phyloP scores from a whole-genome alignment of 2,797 vertebrate species.

The Hypotaenidia philippensis region DNA sequence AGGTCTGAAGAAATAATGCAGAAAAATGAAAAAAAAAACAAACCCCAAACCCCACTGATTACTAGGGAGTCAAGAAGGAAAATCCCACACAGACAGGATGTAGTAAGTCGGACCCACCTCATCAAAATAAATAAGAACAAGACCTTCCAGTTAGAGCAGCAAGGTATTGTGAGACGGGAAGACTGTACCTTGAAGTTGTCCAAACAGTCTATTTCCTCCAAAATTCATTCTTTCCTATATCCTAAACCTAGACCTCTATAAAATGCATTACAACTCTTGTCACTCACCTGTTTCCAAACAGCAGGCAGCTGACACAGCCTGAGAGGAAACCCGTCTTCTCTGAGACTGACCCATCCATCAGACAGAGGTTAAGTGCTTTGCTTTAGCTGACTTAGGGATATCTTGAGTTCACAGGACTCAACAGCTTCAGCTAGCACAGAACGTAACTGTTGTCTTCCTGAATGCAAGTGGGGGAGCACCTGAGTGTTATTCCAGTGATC shows the following conservation, averaged over 20 bases:
- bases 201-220: background rate
- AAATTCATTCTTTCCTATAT: background rate
- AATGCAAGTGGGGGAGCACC: background rate
- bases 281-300: background rate
- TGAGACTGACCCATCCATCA: background rate
- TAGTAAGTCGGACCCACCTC: background rate
- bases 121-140: background rate
- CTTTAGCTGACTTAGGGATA: background rate
- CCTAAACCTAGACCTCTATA: background rate
- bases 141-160: background rate
- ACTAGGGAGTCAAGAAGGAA: background rate
- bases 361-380: background rate
- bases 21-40: background rate
- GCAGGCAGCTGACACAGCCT: background rate
- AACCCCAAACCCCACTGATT: background rate
- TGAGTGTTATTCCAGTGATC: accelerated
- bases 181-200: background rate
- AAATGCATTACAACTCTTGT: background rate
- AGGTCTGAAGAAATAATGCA: background rate
- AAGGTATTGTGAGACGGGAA: background rate
- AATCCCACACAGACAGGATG: background rate
- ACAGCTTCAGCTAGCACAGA: background rate
- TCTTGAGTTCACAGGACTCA: background rate
- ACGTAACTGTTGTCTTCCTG: background rate
- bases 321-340: background rate